Evolutionary conservation across 30 jellyfish, hydroid and myxozoan species (phyloP).

Genomic region (Cassiopea andromeda): DNA sequence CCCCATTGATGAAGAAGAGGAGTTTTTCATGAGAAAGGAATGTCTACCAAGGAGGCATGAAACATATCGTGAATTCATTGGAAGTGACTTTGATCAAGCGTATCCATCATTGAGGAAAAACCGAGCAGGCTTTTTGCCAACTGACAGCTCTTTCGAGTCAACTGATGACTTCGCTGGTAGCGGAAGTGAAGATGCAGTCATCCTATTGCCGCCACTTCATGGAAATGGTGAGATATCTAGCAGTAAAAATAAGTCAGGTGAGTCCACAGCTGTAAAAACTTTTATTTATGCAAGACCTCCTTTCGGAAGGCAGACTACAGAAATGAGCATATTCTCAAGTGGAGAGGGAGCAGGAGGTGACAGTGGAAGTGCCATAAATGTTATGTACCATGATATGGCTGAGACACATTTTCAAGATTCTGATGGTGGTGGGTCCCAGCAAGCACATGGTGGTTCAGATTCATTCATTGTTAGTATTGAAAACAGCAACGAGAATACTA

Average conservation of each 20-base stretch:
- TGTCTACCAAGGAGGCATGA: slow-evolving; percentile 28
- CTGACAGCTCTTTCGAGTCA: slow-evolving; percentile 55
- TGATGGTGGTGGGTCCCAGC: slow-evolving; percentile 18
- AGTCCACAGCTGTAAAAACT: slow-evolving; percentile 37
- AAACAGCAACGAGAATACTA: slow-evolving; percentile 3
- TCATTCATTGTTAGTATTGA: slow-evolving; percentile 20
- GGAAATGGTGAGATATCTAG: slow-evolving; percentile 9
- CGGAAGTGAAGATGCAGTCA: slow-evolving; percentile 20
- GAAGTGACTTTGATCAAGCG: slow-evolving; percentile 26
- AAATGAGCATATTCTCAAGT: slow-evolving; percentile 46
- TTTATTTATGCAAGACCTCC: slow-evolving; percentile 49
- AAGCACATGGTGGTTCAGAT: slow-evolving; percentile 45
- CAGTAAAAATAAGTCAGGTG: neutral
- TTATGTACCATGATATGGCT: slow-evolving; percentile 45
- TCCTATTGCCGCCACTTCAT: slow-evolving; percentile 12
- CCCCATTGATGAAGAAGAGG: slow-evolving; percentile 66
- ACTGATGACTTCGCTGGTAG: slow-evolving; percentile 37
- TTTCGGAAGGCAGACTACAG: slow-evolving; percentile 48
- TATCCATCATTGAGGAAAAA: slow-evolving; percentile 59
- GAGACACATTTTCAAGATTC: slow-evolving; percentile 47
- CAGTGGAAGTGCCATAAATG: slow-evolving; percentile 15
- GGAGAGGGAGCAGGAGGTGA: neutral
- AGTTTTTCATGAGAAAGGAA: slow-evolving; percentile 49
- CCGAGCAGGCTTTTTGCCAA: slow-evolving; percentile 58
- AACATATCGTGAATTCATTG: slow-evolving; percentile 51